These are phyloP conservation scores for Anarsia innoxiella DNA, from an alignment of 2,888 invertebrate species.

Conservation along the genomic window DNA sequence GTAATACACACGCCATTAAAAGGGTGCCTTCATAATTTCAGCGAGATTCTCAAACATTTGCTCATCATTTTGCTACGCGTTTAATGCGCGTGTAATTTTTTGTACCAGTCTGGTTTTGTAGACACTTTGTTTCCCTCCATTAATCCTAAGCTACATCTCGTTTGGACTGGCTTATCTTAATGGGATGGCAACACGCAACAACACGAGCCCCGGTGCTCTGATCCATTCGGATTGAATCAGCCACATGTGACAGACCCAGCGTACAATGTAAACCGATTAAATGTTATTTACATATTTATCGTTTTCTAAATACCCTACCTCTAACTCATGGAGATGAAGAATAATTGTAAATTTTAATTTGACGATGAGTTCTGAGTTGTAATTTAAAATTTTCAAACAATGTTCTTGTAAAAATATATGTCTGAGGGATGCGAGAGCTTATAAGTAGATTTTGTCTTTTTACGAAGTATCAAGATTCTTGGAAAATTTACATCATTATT, in stretches of 20 bases:
- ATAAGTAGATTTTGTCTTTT: too few relatives aligned
- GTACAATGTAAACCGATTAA: slow-evolving; percentile 8
- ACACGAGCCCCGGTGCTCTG: slow-evolving; percentile 20
- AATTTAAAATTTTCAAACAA: too few relatives aligned
- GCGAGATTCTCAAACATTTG: slow-evolving; percentile 10
- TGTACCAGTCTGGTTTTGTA: slow-evolving; percentile 22
- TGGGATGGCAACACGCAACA: slow-evolving; percentile 47
- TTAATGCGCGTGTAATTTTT: slow-evolving; percentile 10
- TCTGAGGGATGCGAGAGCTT: too few relatives aligned
- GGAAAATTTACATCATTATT: too few relatives aligned
- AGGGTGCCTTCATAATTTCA: slow-evolving; percentile 9
- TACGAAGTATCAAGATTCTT: too few relatives aligned
- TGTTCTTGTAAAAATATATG: too few relatives aligned
- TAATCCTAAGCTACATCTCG: slow-evolving; percentile 49
- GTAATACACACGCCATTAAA: slow-evolving; percentile 1
- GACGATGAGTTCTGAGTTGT: too few relatives aligned
- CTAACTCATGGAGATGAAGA: too few relatives aligned
- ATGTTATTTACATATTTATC: too few relatives aligned
- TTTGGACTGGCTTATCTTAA: slow-evolving; percentile 54
- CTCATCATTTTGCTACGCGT: slow-evolving; percentile 6
- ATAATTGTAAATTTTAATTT: too few relatives aligned
- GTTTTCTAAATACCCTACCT: too few relatives aligned
- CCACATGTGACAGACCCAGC: too few relatives aligned
- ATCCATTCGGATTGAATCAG: slow-evolving; percentile 10
- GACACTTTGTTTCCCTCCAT: slow-evolving; percentile 50